Base-by-base conservation (phyloP, 2,113 vertebrate genomes). In the Bagarius yarrelli region DNA sequence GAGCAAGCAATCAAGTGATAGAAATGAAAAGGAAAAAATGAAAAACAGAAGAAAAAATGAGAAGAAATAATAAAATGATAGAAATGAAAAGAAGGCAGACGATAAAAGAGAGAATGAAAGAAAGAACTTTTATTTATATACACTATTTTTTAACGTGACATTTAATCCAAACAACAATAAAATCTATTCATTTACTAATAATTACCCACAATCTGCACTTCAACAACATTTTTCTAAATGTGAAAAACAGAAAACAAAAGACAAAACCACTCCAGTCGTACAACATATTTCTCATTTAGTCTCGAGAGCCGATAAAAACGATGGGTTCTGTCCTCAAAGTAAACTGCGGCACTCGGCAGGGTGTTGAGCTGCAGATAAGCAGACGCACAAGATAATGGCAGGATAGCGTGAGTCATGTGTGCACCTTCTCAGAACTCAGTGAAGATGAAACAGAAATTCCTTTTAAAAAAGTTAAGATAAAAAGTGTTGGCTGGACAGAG, bases 361-460 rank as follows among this genome's bases (percentile, higher is more conserved):
- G 73, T 85, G 84, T 72, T 40, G 66, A 81, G 70, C 50, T 40
- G 52, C 30, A 81, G 84, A 83, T 85, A 78, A 85, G 63, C 73
- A 40, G 50, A 52, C 73, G 30, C 18, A 50, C 60, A 44, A 59
- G 81, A 85, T 80, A 83, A 71, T 36, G 21, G n/a, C 14, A 8
- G 77, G 25, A 64, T 67, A 80, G 67, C 71, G 32, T 57, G 59
- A 83, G 81, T 73, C 14, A 56, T 40, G 47, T 63, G 66, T 34
- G 78, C 32, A 64, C 52, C 70, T 63, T 77, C 40, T 63, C 44
- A 52, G 55, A 71, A 85, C 30, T 78, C 40, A 40, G 64, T 72
- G 30, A 73, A 85, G 73, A 74, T 60, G 53, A 78, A 82, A 81
- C 73, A 36, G 67, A 53, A 83, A 81, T 83, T 81, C 69, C 21